A percentile compares a stretch with the other conserved stretches of the same genome.
phyloP scores from a whole-genome alignment of 2,113 vertebrate species.

The Brachyhypopomus gauderio region DNA sequence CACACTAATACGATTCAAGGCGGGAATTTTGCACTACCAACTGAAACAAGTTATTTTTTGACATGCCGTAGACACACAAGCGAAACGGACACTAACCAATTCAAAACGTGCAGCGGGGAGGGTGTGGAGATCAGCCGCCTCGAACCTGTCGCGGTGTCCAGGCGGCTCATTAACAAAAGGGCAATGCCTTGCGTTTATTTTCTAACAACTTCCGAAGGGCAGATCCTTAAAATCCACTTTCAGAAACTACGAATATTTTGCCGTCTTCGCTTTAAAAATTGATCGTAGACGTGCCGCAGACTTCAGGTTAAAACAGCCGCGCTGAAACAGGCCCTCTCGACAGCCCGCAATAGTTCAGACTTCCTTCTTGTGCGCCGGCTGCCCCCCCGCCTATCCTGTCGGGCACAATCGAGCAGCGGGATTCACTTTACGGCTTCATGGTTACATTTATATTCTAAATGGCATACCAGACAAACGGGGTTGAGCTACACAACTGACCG shows the following conservation, averaged over 20 bases:
- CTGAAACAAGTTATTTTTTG: background rate
- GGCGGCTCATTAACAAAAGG: conserved; percentile 16
- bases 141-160: conserved; percentile 4
- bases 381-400: conserved; percentile 61
- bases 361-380: conserved; percentile 71
- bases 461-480: conserved; percentile 49
- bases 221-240: conserved; percentile 51
- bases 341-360: conserved; percentile 68
- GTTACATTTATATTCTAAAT: conserved; percentile 20
- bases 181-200: conserved; percentile 9
- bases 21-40: background rate
- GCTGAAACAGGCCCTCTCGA: conserved; percentile 65
- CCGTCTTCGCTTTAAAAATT: background rate
- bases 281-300: background rate
- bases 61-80: background rate
- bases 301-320: conserved; percentile 22
- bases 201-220: background rate
- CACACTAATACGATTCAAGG: background rate
- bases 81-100: conserved; percentile 15
- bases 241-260: conserved; percentile 11
- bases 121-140: conserved; percentile 47
- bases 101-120: conserved; percentile 29
- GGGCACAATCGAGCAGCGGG: conserved; percentile 53
- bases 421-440: conserved; percentile 38
- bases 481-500: conserved; percentile 45